These are phyloP conservation scores for Leptoteleia sp. DNA, from an alignment of 1,140 invertebrate species.

Conservation along the genomic window DNA sequence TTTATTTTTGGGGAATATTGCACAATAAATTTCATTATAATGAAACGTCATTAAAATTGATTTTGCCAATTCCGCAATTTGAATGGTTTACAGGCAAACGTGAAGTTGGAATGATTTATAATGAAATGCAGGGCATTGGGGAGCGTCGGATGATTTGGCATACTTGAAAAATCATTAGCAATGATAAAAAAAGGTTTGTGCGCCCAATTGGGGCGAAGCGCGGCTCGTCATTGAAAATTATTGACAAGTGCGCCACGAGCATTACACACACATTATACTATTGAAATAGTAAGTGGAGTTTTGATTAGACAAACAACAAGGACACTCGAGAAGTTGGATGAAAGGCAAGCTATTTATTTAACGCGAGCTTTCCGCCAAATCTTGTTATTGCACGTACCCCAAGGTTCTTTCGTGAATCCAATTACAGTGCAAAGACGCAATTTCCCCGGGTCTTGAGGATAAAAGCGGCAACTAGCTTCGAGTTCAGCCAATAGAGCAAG, in stretches of 20 bases:
- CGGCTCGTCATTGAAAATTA: constrained; percentile 22
- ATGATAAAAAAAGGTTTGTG: too few relatives aligned
- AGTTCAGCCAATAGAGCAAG: constrained; percentile 40
- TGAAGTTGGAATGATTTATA: too few relatives aligned
- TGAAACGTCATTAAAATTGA: too few relatives aligned
- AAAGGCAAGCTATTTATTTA: constrained; percentile 62
- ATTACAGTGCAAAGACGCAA: constrained; percentile 62
- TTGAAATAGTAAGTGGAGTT: constrained; percentile 46
- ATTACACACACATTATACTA: constrained; percentile 27
- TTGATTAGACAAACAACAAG: constrained; percentile 59
- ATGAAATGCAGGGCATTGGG: too few relatives aligned
- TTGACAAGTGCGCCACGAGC: constrained; percentile 14
- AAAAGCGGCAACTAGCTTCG: constrained; percentile 47
- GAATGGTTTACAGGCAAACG: too few relatives aligned
- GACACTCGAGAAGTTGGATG: constrained; percentile 47
- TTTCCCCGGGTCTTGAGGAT: constrained; percentile 54
- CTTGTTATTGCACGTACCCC: constrained; percentile 65
- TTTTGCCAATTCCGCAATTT: too few relatives aligned
- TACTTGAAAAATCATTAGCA: too few relatives aligned
- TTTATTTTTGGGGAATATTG: too few relatives aligned
- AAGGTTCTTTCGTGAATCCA: constrained; percentile 57
- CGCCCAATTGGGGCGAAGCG: too few relatives aligned
- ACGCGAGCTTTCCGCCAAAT: constrained; percentile 59
- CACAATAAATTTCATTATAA: too few relatives aligned
- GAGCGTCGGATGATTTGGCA: too few relatives aligned